Conservation (phyloP, 2,113 vertebrate genomes). For the Thalassarche chlororhynchos region DNA sequence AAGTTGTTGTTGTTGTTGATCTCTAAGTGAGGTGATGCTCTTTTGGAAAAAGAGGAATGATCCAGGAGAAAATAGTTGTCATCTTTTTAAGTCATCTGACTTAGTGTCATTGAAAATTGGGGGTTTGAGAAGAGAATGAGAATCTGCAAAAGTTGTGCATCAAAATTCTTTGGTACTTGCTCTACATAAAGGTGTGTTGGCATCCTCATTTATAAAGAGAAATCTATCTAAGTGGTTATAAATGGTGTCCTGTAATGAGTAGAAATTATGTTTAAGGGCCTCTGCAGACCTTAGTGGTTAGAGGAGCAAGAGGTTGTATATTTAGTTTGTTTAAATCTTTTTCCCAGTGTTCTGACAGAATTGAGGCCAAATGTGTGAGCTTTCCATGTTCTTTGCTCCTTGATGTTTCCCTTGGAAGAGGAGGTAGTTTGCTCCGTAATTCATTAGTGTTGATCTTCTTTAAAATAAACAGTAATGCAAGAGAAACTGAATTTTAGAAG, state of each 20-base stretch:
- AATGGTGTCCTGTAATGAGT: background rate
- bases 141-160: background rate
- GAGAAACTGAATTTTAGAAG: background rate
- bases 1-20: background rate
- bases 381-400: background rate
- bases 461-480: background rate
- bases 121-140: background rate
- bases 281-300: background rate
- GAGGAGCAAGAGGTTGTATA: background rate
- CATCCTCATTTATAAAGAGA: background rate
- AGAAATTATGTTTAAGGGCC: background rate
- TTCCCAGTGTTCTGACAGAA: background rate
- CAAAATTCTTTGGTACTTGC: background rate
- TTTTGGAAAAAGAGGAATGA: background rate
- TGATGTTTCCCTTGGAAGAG: conserved; percentile 24
- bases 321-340: background rate
- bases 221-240: background rate
- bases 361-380: background rate
- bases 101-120: background rate
- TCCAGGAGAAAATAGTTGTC: background rate
- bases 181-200: background rate
- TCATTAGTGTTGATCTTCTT: conserved; percentile 14
- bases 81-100: background rate
- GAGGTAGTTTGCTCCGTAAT: background rate
- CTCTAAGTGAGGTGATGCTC: background rate